Percentiles rank a stretch among this genome's conserved stretches.
phyloP scores from a whole-genome alignment of 2,888 invertebrate species.

The Myathropa florea region DNA sequence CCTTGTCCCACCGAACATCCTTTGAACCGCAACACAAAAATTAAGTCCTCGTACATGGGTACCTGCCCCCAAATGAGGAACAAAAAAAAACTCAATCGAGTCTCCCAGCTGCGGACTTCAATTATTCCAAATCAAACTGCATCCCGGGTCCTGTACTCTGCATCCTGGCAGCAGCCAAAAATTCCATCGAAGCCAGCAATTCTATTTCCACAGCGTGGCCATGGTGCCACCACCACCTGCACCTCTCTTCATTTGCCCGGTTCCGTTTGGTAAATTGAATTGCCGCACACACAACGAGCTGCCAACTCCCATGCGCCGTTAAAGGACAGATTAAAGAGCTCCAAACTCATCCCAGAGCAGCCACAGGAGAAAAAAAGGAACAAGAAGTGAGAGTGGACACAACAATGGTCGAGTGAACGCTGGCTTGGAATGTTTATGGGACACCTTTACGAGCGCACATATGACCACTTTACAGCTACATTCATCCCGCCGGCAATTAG shows the following conservation, averaged over 20 bases:
- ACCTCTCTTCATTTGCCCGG: constrained; percentile 48
- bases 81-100: neutral
- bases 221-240: neutral
- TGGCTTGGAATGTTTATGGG: constrained; percentile 45
- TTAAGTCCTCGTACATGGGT: too few species aligned
- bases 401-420: neutral
- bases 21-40: too few species aligned
- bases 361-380: constrained; percentile 17
- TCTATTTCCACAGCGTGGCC: constrained; percentile 35
- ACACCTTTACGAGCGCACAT: constrained; percentile 46
- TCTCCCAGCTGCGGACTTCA: constrained; percentile 8
- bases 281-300: constrained; percentile 63
- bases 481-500: constrained; percentile 65
- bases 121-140: constrained; percentile 26
- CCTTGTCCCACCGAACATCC: neutral
- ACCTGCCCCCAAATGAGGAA: neutral
- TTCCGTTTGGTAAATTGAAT: constrained; percentile 67
- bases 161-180: constrained; percentile 19
- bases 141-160: neutral
- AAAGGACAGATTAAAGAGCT: constrained; percentile 75
- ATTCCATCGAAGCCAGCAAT: constrained; percentile 37
- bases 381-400: neutral
- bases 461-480: constrained; percentile 61
- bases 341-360: constrained; percentile 31
- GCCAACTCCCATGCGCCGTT: constrained; percentile 71